A percentile compares a stretch with the other conserved stretches of the same genome.
Evolutionary conservation across 2,888 invertebrate genomes (phyloP).

Genomic region (Zaprionus obscuricornis): DNA sequence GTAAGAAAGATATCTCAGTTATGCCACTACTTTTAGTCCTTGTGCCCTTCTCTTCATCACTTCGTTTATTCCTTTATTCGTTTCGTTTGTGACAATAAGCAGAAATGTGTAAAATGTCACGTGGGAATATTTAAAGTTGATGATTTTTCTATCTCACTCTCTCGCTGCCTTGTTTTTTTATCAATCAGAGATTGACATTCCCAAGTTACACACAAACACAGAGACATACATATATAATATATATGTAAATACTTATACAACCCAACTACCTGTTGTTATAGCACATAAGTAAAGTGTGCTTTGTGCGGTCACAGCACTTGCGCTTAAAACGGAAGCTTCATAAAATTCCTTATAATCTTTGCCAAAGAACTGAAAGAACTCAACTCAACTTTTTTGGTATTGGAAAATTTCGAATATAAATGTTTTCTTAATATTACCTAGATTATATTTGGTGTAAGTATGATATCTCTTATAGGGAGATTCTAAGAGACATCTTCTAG

Average conservation of each 20-base stretch:
- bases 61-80: slow-evolving; percentile 3
- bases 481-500: no score
- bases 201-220: slow-evolving; percentile 29
- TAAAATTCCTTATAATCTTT: no score
- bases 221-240: background rate
- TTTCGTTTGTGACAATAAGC: slow-evolving; percentile 49
- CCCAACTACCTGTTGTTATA: slow-evolving; percentile 48
- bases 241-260: background rate
- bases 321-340: background rate
- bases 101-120: slow-evolving; percentile 64
- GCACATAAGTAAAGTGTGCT: background rate
- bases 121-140: slow-evolving; percentile 63
- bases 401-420: background rate
- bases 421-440: background rate
- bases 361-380: no score
- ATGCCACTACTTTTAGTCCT: no score
- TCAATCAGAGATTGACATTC: slow-evolving; percentile 70
- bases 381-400: no score
- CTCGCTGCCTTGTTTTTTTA: no score
- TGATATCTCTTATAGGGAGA: no score
- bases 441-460: no score
- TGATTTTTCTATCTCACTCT: slow-evolving; percentile 40
- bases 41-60: no score
- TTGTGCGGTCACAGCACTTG: background rate
- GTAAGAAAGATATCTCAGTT: slow-evolving; percentile 11